phyloP scores from a whole-genome alignment of 2,888 invertebrate species.

The Aplocera efformata region DNA sequence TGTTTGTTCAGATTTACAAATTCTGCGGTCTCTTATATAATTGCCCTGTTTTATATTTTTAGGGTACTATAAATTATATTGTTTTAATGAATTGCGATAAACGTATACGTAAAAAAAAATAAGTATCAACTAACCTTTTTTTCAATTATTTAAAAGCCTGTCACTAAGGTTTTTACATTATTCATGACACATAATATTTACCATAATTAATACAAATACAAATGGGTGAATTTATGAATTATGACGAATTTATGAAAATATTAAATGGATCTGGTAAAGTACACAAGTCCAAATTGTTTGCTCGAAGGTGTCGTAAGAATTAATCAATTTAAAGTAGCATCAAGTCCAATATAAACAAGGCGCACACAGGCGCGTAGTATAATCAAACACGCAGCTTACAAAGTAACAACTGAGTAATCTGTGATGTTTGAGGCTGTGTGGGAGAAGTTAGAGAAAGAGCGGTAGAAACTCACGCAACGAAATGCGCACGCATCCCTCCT shows the following conservation, averaged over 20 bases:
- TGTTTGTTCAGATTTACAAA: conserved; percentile 7
- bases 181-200: too few species aligned
- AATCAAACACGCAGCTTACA: conserved; percentile 65
- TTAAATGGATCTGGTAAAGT: conserved; percentile 14
- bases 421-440: conserved; percentile 43
- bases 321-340: conserved; percentile 76
- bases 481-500: conserved; percentile 66
- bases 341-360: conserved; percentile 75
- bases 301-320: conserved; percentile 65
- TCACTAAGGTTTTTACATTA: too few species aligned
- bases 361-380: conserved; percentile 64
- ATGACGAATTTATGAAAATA: too few species aligned
- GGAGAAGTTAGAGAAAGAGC: conserved; percentile 33
- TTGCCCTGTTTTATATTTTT: too few species aligned
- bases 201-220: too few species aligned
- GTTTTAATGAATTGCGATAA: too few species aligned
- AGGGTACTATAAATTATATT: too few species aligned
- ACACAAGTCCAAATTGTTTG: conserved; percentile 35
- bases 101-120: too few species aligned
- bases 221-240: too few species aligned
- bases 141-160: too few species aligned
- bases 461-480: conserved; percentile 39
- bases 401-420: conserved; percentile 16
- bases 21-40: too few species aligned
- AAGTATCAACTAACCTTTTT: too few species aligned